Percentiles rank a stretch among this genome's conserved stretches.
phyloP scores from a whole-genome alignment of 2,888 invertebrate species.

The Tholera decimalis region DNA sequence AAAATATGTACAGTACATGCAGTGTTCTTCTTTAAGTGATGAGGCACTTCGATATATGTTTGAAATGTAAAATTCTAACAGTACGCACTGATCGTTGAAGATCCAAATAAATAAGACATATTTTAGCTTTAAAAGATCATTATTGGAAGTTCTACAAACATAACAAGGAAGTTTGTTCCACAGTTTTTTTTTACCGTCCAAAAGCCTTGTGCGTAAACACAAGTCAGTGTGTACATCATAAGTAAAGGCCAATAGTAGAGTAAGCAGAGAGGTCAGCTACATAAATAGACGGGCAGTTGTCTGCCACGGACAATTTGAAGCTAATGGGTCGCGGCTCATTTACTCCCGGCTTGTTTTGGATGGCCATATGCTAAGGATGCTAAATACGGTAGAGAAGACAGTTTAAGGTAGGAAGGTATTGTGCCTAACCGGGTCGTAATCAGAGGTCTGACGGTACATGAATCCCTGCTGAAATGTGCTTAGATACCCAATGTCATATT shows the following conservation, averaged over 20 bases:
- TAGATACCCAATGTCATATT: too few relatives aligned
- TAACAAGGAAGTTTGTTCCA: constrained; percentile 17
- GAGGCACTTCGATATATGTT: too few relatives aligned
- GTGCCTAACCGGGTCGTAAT: neutral
- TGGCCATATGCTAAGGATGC: constrained; percentile 54
- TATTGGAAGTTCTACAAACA: neutral
- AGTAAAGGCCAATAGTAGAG: constrained; percentile 56
- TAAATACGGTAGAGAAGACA: constrained; percentile 53
- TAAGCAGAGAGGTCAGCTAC: constrained; percentile 66
- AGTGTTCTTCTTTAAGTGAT: too few relatives aligned
- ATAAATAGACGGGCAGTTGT: constrained; percentile 73
- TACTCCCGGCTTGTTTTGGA: constrained; percentile 71
- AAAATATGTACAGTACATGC: too few relatives aligned
- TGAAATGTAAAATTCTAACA: too few relatives aligned
- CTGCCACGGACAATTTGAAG: constrained; percentile 80
- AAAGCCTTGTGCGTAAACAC: constrained; percentile 47
- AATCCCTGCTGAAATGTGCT: too few relatives aligned
- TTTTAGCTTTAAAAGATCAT: too few relatives aligned
- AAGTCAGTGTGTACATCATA: constrained; percentile 60
- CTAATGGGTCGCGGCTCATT: constrained; percentile 83
- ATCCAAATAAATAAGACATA: too few relatives aligned
- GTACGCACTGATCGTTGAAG: too few relatives aligned
- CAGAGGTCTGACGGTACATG: too few relatives aligned
- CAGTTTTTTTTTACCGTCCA: constrained; percentile 18
- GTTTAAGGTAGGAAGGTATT: neutral